phyloP scores from a whole-genome alignment of 2,113 vertebrate species.

The Pelecanus crispus region DNA sequence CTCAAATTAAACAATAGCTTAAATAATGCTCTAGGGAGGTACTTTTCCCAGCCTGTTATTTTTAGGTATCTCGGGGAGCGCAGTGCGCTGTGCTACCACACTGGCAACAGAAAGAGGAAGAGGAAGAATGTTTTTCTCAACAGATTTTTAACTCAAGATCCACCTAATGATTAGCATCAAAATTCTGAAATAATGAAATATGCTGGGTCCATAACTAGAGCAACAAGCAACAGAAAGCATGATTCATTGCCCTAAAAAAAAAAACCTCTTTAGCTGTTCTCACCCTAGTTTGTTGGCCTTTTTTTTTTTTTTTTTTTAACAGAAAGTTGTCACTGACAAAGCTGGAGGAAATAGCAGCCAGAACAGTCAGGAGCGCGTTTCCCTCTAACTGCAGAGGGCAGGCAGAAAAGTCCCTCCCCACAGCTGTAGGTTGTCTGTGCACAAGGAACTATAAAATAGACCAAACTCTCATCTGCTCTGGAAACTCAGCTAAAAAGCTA shows the following conservation, averaged over 20 bases:
- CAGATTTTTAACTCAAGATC: neutral
- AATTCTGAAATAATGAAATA: neutral
- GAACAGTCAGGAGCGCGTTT: neutral
- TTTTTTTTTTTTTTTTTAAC: neutral
- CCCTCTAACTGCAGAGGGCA: neutral
- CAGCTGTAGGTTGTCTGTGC: neutral
- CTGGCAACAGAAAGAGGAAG: slow-evolving; percentile 36
- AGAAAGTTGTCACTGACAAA: neutral
- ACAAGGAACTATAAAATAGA: neutral
- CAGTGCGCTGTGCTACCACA: neutral
- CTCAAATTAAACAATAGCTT: slow-evolving; percentile 58
- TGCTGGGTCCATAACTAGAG: neutral
- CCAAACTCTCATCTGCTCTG: neutral
- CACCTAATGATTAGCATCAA: neutral
- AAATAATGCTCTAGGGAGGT: slow-evolving; percentile 39
- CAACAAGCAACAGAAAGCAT: neutral
- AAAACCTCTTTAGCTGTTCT: neutral
- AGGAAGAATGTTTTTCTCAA: slow-evolving; percentile 24
- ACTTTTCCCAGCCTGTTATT: slow-evolving; percentile 50
- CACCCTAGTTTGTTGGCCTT: neutral
- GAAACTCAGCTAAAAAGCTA: neutral
- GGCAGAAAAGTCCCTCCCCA: neutral
- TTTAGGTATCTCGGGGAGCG: slow-evolving; percentile 15
- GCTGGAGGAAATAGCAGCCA: neutral
- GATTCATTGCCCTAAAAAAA: neutral